Conservation (phyloP, 2,797 vertebrate species). For the Eulemur albifrons region DNA sequence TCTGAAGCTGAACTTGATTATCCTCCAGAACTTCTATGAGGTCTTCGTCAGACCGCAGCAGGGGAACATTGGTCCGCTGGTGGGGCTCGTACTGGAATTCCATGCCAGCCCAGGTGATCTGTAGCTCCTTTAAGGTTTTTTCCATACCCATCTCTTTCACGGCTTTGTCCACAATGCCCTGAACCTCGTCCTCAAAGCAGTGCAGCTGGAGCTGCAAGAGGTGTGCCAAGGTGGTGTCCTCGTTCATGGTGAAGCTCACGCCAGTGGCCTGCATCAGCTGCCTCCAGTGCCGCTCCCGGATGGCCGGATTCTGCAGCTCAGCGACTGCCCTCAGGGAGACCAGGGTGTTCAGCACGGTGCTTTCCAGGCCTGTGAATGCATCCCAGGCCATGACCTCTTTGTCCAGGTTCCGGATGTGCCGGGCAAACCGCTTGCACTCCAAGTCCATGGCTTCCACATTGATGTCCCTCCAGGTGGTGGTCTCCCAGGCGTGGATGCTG, state of each 20-base stretch:
- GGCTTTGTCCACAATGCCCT: constrained; percentile 94
- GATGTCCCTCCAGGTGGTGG: constrained; percentile 91
- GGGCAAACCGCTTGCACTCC: constrained; percentile 92
- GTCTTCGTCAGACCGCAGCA: constrained; percentile 91
- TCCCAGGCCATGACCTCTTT: constrained; percentile 95
- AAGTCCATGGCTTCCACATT: constrained; percentile 94
- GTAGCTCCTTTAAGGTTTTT: constrained; percentile 92
- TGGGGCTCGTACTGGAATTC: constrained; percentile 93
- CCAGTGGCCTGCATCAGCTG: constrained; percentile 93
- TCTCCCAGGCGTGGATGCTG: constrained; percentile 91
- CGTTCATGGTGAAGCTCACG: constrained; percentile 90
- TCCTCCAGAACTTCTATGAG: constrained; percentile 96
- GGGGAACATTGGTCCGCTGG: constrained; percentile 84
- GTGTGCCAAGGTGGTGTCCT: constrained; percentile 90
- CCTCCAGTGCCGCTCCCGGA: constrained; percentile 93
- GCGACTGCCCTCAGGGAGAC: constrained; percentile 91
- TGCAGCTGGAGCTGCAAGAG: constrained; percentile 94
- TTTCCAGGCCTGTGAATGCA: constrained; percentile 91
- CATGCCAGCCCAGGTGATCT: constrained; percentile 93
- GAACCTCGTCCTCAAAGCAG: constrained; percentile 93
- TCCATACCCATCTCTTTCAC: constrained; percentile 97
- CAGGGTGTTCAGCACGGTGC: constrained; percentile 91
- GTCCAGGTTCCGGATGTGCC: constrained; percentile 90
- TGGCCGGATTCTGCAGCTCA: constrained; percentile 94
- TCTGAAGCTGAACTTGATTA: constrained; percentile 97